A percentile compares a stretch with the other conserved stretches of the same genome.
Conservation (phyloP, 2,797 vertebrate species). For the Semotilus atromaculatus region DNA sequence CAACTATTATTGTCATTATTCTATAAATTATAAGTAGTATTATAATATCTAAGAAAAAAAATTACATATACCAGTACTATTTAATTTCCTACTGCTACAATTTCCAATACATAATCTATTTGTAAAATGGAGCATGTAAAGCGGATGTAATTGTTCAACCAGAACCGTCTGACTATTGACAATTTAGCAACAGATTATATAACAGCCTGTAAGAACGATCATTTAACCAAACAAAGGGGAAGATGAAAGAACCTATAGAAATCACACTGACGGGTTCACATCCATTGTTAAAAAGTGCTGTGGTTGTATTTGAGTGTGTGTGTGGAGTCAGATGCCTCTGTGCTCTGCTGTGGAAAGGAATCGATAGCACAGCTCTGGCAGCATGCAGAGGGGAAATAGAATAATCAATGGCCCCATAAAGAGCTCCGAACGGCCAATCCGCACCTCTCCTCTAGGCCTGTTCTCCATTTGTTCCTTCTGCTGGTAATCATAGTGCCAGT, state of each 20-base stretch:
- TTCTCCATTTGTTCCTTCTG: constrained; percentile 18
- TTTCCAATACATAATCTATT: not conserved
- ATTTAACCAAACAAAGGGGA: not conserved
- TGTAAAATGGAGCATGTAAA: constrained; percentile 11
- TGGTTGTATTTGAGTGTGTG: constrained; percentile 4
- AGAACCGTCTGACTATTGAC: not conserved
- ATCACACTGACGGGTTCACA: not conserved
- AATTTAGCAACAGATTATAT: constrained; percentile 1
- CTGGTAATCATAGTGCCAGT: constrained; percentile 44
- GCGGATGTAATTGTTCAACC: not conserved
- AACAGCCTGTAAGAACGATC: not conserved
- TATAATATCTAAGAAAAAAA: not conserved
- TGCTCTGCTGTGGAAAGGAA: constrained; percentile 35
- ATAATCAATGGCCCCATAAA: constrained; percentile 61
- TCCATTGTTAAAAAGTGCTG: constrained; percentile 8
- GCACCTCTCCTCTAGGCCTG: constrained; percentile 22
- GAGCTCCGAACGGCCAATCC: constrained; percentile 49
- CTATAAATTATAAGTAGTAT: not conserved
- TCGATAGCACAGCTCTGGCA: constrained; percentile 55
- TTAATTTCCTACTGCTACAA: not conserved
- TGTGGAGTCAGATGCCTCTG: not conserved
- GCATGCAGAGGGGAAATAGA: constrained; percentile 58
- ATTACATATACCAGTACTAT: not conserved
- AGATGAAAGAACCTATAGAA: not conserved
- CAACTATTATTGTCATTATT: not conserved